These are phyloP conservation scores for Taphrorychus bicolor DNA, from an alignment of 2,888 invertebrate genomes.

Conservation along the genomic window DNA sequence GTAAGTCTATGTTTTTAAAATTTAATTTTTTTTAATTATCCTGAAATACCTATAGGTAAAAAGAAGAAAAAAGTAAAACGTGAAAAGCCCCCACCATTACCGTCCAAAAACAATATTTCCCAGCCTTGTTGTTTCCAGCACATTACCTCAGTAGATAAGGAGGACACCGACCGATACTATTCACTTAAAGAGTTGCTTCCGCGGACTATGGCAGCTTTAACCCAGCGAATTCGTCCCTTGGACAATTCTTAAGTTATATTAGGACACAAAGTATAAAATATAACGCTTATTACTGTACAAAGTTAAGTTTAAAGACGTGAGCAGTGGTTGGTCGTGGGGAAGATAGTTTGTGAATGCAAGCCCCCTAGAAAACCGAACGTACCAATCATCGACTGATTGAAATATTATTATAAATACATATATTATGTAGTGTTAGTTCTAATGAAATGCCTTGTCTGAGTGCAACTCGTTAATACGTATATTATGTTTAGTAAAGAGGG, in stretches of 20 bases:
- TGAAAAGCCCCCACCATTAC: conserved; percentile 67
- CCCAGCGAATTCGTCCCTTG: conserved; percentile 25
- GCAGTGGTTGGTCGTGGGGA: too few species aligned
- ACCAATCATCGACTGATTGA: too few species aligned
- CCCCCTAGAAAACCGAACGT: too few species aligned
- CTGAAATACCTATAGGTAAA: conserved; percentile 48
- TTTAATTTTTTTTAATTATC: too few species aligned
- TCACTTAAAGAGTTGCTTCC: conserved; percentile 72
- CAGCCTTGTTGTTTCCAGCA: conserved; percentile 87
- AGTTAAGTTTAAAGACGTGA: too few species aligned
- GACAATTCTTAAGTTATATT: conserved; percentile 11
- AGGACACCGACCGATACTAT: conserved; percentile 70
- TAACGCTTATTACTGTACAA: background rate
- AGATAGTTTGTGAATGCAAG: too few species aligned
- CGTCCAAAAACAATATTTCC: conserved; percentile 82
- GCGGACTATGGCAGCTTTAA: conserved; percentile 12
- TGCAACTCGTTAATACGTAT: too few species aligned
- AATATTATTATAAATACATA: too few species aligned
- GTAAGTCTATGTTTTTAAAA: too few species aligned
- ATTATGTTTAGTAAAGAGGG: too few species aligned
- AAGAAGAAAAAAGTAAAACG: conserved; percentile 65
- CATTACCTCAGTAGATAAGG: conserved; percentile 77
- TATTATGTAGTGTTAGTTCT: too few species aligned
- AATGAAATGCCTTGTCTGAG: too few species aligned
- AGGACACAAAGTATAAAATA: background rate